These are phyloP conservation scores for Vannuccia rotundouncinata DNA, from an alignment of 2,888 invertebrate genomes.

Conservation along the genomic window DNA sequence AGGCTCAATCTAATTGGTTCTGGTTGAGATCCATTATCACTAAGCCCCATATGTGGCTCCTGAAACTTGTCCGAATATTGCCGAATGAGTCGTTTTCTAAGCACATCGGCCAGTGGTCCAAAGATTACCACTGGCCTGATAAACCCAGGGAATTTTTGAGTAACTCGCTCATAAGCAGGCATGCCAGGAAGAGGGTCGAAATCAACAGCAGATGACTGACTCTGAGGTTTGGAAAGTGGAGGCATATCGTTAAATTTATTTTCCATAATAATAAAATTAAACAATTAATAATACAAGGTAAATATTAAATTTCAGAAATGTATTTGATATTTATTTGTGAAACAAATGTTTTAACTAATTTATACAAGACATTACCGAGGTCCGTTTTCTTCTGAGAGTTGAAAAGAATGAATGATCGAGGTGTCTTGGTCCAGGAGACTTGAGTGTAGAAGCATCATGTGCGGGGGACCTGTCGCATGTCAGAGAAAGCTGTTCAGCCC, in stretches of 20 bases:
- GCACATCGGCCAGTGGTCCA: constrained; percentile 88
- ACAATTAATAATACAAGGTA: too few species aligned
- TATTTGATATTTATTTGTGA: too few species aligned
- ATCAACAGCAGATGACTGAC: neutral
- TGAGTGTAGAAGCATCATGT: neutral
- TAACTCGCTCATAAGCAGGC: constrained; percentile 84
- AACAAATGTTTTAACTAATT: too few species aligned
- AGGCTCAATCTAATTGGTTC: neutral
- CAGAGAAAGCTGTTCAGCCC: constrained; percentile 50
- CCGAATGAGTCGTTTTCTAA: constrained; percentile 77
- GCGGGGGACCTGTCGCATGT: constrained; percentile 34
- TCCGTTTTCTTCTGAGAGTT: neutral
- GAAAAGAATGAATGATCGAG: neutral
- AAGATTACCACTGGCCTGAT: constrained; percentile 89
- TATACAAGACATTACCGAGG: neutral
- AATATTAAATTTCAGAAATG: neutral
- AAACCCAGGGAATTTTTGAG: constrained; percentile 72
- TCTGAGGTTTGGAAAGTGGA: neutral
- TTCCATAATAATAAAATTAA: too few species aligned
- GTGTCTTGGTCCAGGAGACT: neutral
- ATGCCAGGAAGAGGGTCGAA: constrained; percentile 75
- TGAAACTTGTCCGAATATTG: constrained; percentile 89
- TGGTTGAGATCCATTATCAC: neutral
- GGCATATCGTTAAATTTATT: neutral
- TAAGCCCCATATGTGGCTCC: constrained; percentile 63